phyloP scores from a whole-genome alignment of 2,113 vertebrate species.

The Chlorocebus sabaeus region DNA sequence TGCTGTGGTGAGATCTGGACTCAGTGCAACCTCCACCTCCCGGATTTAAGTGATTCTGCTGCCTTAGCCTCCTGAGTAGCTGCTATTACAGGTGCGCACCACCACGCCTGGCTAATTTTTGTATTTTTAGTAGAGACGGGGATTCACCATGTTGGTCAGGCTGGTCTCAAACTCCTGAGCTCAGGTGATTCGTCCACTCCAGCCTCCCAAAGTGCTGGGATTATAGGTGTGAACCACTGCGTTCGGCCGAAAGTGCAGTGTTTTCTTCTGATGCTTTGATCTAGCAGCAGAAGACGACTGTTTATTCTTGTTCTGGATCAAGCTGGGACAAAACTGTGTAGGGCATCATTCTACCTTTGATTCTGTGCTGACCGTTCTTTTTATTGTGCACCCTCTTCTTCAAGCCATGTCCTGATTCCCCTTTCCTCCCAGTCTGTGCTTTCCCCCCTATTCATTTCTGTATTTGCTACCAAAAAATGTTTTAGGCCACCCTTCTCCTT shows the following conservation, averaged over 20 bases:
- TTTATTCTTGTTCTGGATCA: neutral
- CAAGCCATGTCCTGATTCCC: neutral
- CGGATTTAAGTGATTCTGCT: no score
- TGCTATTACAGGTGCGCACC: no score
- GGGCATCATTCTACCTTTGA: neutral
- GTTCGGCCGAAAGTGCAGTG: neutral
- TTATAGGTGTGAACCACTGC: no score
- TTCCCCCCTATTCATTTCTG: neutral
- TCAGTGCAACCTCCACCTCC: no score
- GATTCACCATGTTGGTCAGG: no score
- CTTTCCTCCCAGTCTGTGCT: neutral
- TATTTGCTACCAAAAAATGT: neutral
- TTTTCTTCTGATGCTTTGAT: slow-evolving; percentile 16
- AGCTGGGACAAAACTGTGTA: neutral
- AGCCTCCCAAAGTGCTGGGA: no score
- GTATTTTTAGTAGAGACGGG: no score
- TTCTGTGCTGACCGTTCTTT: neutral
- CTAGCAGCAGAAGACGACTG: neutral
- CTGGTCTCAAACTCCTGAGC: no score
- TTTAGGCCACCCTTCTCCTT: neutral
- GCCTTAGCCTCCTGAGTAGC: no score
- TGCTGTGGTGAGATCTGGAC: no score
- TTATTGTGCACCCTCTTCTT: neutral
- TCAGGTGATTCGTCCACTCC: no score
- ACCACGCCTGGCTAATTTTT: no score